Evolutionary conservation across 2,888 invertebrate genomes (phyloP).

Genomic region (Bembecia ichneumoniformis): DNA sequence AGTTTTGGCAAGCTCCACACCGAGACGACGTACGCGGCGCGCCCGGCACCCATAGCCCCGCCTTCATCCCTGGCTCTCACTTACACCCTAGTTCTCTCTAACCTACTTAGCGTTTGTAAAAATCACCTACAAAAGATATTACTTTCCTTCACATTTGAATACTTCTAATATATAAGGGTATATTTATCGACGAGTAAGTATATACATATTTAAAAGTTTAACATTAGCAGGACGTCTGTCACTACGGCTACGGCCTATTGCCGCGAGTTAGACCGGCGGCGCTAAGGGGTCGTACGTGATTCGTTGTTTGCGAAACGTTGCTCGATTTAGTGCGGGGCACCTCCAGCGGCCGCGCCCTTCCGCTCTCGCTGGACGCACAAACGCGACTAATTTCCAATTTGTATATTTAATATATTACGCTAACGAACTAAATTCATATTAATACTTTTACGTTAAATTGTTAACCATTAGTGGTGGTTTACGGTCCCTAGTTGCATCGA

Average conservation of each 20-base stretch:
- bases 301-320: conserved; percentile 74
- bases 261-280: conserved; percentile 35
- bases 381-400: conserved; percentile 44
- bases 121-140: conserved; percentile 74
- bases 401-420: conserved; percentile 56
- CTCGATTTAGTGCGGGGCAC: conserved; percentile 26
- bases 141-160: conserved; percentile 69
- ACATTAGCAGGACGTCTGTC: conserved; percentile 59
- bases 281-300: conserved; percentile 67
- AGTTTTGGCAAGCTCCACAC: conserved; percentile 63
- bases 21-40: conserved; percentile 26
- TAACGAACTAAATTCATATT: conserved; percentile 69
- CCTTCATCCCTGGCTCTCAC: conserved; percentile 51
- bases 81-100: conserved; percentile 60
- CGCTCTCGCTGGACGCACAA: conserved; percentile 12
- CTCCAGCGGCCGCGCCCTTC: background rate
- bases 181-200: conserved; percentile 65
- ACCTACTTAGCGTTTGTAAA: conserved; percentile 72
- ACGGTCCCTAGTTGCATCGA: conserved; percentile 56
- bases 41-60: conserved; percentile 16
- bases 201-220: conserved; percentile 44
- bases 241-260: conserved; percentile 55
- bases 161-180: conserved; percentile 70
- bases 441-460: conserved; percentile 62
- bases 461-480: conserved; percentile 50